Percentiles rank a stretch among this genome's conserved stretches.
Evolutionary conservation across 2,888 invertebrate species (phyloP).

Genomic region (Elmis aenea): DNA sequence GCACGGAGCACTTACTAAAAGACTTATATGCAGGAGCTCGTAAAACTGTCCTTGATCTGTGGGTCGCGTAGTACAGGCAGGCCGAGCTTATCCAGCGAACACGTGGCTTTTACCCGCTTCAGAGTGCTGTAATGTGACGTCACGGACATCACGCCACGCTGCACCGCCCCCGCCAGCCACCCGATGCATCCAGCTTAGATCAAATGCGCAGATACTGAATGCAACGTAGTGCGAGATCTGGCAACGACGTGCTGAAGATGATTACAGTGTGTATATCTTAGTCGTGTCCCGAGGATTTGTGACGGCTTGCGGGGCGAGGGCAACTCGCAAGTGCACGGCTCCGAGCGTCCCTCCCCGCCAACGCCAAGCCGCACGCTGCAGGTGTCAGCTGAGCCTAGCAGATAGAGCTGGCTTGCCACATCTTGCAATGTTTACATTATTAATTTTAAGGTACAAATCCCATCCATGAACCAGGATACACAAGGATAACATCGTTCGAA

Average conservation of each 20-base stretch:
- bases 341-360: slow-evolving; percentile 28
- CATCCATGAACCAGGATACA: no score
- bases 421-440: slow-evolving; percentile 23
- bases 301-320: slow-evolving; percentile 33
- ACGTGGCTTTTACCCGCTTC: slow-evolving; percentile 39
- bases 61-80: slow-evolving; percentile 47
- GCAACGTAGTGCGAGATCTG: slow-evolving; percentile 42
- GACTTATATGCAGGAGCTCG: slow-evolving; percentile 44
- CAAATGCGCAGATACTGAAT: slow-evolving; percentile 44
- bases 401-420: slow-evolving; percentile 37
- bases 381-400: slow-evolving; percentile 44
- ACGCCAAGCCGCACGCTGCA: slow-evolving; percentile 41
- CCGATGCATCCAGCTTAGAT: slow-evolving; percentile 38
- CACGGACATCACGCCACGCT: slow-evolving; percentile 44
- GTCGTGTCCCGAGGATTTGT: slow-evolving; percentile 44
- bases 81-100: slow-evolving; percentile 37
- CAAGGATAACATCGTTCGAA: no score
- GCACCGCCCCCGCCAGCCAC: slow-evolving; percentile 37
- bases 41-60: slow-evolving; percentile 50
- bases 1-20: slow-evolving; percentile 34
- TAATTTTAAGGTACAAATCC: no score
- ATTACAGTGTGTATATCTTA: slow-evolving; percentile 46
- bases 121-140: slow-evolving; percentile 37
- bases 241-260: slow-evolving; percentile 43
- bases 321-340: slow-evolving; percentile 39